Conservation (phyloP, 2,888 invertebrate species). For the Cheilosia urbana region DNA sequence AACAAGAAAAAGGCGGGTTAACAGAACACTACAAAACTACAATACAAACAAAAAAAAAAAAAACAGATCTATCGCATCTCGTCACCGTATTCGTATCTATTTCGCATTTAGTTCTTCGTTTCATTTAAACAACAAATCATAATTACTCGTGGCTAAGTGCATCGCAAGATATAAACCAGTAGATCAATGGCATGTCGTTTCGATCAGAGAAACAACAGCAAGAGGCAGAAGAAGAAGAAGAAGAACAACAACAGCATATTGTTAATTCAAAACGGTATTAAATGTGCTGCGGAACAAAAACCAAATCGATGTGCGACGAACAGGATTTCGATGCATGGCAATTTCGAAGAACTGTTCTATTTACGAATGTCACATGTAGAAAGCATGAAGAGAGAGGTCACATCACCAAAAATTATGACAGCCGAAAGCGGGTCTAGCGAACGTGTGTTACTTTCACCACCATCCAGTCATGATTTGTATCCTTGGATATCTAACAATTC, state of each 20-base stretch:
- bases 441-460: constrained; percentile 65
- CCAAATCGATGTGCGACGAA: constrained; percentile 21
- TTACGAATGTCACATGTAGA: constrained; percentile 60
- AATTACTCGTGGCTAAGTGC: constrained; percentile 50
- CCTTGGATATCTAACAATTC: constrained; percentile 41
- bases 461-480: constrained; percentile 51
- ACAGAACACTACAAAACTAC: constrained; percentile 24
- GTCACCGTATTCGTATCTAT: constrained; percentile 27
- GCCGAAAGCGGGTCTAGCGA: constrained; percentile 45
- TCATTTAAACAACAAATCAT: constrained; percentile 45
- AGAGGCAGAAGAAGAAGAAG: constrained; percentile 10
- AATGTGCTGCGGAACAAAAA: constrained; percentile 25
- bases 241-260: constrained; percentile 26
- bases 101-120: constrained; percentile 19
- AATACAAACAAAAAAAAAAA: background rate
- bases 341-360: constrained; percentile 19
- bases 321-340: constrained; percentile 2
- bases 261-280: background rate
- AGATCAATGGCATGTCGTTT: constrained; percentile 77
- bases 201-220: constrained; percentile 30
- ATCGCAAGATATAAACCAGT: constrained; percentile 78
- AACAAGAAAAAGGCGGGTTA: constrained; percentile 71
- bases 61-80: background rate
- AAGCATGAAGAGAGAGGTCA: constrained; percentile 48
- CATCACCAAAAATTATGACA: constrained; percentile 52